phyloP scores from a whole-genome alignment of 2,113 vertebrate species.

The Alexandromys fortis region DNA sequence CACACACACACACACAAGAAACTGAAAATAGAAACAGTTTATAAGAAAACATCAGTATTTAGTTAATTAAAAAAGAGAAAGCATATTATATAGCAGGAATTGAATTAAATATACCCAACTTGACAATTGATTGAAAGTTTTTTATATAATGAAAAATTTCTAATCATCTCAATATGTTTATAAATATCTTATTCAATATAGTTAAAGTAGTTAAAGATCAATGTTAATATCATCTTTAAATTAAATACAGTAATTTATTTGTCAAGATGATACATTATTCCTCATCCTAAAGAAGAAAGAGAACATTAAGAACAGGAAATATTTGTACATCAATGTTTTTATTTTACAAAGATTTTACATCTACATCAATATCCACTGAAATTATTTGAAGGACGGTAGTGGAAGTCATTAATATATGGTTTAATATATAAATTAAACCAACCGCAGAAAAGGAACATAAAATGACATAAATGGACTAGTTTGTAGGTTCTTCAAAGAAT shows the following conservation, averaged over 20 bases:
- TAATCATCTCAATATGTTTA: slow-evolving; percentile 10
- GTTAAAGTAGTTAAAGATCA: not conserved
- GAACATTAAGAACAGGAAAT: not conserved
- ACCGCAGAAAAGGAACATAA: not conserved
- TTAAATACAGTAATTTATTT: not conserved
- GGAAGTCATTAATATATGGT: not conserved
- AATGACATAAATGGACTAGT: not conserved
- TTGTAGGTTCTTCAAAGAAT: not conserved
- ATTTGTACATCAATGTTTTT: not conserved
- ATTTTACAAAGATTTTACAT: not conserved
- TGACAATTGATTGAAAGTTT: not conserved
- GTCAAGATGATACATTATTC: not conserved
- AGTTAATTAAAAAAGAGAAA: not conserved
- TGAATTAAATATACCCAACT: not conserved
- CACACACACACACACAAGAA: not conserved
- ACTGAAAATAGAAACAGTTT: not conserved
- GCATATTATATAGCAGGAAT: not conserved
- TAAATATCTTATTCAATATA: not conserved
- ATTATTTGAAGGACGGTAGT: not conserved
- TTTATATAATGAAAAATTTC: not conserved
- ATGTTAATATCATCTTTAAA: not conserved
- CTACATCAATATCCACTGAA: not conserved
- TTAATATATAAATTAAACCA: not conserved
- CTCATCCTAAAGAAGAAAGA: not conserved
- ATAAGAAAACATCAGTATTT: not conserved